Evolutionary conservation across 53 echinoderm and acorn worm species (phyloP).

Genomic region (Paracentrotus lividus): DNA sequence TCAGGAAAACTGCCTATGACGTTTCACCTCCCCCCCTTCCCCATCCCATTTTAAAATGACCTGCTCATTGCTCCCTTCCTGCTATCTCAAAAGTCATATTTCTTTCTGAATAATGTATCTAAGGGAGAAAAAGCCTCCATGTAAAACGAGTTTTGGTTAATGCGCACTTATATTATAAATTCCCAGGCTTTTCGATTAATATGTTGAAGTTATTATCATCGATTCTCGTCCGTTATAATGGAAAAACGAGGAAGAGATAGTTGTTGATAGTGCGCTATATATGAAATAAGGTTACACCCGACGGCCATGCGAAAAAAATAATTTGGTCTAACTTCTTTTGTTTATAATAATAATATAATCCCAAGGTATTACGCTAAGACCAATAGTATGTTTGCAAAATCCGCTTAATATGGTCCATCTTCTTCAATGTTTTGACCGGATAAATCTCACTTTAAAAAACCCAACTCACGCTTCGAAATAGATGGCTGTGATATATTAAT

Average conservation of each 20-base stretch:
- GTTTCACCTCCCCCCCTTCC: too few relatives aligned
- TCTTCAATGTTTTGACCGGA: background rate
- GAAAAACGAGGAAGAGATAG: background rate
- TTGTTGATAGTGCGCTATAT: background rate
- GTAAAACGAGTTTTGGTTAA: background rate
- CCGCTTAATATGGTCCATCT: background rate
- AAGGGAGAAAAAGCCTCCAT: too few relatives aligned
- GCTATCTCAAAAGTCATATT: too few relatives aligned
- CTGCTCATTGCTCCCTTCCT: too few relatives aligned
- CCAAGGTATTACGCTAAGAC: too few relatives aligned
- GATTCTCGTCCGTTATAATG: background rate
- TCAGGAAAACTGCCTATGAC: too few relatives aligned
- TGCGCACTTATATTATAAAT: background rate
- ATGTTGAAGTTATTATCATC: background rate
- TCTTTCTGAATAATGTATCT: too few relatives aligned
- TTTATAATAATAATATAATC: background rate
- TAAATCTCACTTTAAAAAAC: background rate
- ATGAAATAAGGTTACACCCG: background rate
- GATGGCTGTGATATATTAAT: background rate
- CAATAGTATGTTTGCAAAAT: background rate
- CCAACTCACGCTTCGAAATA: background rate
- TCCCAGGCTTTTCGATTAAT: background rate
- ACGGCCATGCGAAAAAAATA: background rate
- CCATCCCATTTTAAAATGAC: too few relatives aligned
- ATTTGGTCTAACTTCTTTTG: background rate